Conservation (phyloP, 2,888 invertebrate species). For the Endomychus coccineus region DNA sequence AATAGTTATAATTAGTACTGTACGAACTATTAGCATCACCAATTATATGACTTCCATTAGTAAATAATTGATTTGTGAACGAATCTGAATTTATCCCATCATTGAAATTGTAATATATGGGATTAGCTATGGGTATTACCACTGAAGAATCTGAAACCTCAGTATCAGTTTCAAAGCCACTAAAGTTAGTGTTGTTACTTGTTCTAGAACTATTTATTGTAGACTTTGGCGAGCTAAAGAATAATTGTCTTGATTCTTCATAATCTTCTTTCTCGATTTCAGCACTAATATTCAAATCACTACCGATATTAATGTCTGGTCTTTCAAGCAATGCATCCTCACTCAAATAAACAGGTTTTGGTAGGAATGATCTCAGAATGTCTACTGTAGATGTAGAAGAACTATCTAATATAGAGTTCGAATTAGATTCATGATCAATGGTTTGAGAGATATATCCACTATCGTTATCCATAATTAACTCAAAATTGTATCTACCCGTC, state of each 20-base stretch:
- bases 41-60: neutral
- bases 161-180: conserved; percentile 25
- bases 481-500: no score
- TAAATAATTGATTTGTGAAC: no score
- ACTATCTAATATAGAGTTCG: conserved; percentile 25
- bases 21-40: neutral
- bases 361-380: conserved; percentile 10
- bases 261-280: conserved; percentile 21
- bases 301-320: conserved; percentile 26
- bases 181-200: conserved; percentile 20
- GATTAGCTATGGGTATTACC: conserved; percentile 21
- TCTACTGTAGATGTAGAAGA: conserved; percentile 10
- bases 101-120: conserved; percentile 14
- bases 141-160: conserved; percentile 20
- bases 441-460: conserved; percentile 41
- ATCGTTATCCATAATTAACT: conserved; percentile 36
- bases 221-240: conserved; percentile 14
- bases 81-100: conserved; percentile 1
- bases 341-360: conserved; percentile 31
- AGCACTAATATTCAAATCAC: conserved; percentile 8
- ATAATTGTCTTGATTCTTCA: conserved; percentile 20
- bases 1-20: neutral
- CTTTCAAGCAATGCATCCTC: conserved; percentile 39
- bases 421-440: conserved; percentile 37
- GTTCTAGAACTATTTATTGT: conserved; percentile 24